Base-by-base conservation (phyloP, 1,140 invertebrate genomes). In the Pectinophora gossypiella region DNA sequence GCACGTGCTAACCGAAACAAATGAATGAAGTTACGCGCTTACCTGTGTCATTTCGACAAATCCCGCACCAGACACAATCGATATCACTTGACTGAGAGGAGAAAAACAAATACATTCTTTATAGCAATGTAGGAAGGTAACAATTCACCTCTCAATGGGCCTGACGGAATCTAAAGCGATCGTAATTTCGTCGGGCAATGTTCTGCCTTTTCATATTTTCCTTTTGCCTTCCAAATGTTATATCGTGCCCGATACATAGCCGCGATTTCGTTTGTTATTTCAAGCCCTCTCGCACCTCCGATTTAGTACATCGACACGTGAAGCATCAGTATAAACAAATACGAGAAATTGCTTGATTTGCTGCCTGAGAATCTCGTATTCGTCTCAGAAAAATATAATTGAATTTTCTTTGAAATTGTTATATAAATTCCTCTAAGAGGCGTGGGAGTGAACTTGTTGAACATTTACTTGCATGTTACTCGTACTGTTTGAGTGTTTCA, bases 141-240 rank as follows among this genome's bases (percentile, higher is more conserved):
- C 76, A 86, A 85, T 85, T 85, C 71, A 77, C 68, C 74, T 66
- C 74, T 76, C 80, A 82, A 85, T 83, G 73, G 79, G 71, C 69
- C 72, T 74, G 78, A 71, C 57, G 72, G 79, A 84, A 80, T 85
- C 80, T 73, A 83, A 86, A 86, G 74, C 76, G 77, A 86, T 84
- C 72, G 83, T 84, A 86, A 86, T 86, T 83, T 82, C 69, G 81
- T 73, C 73, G 72, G 77, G 79, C 74, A 85, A 85, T 83, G 83
- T 86, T 82, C 73, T 59, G 74, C 67, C 68, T 78, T 86, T 78
- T 78, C 80, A 86, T 85, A 86, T 83, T 86, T 86, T 81, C 73
- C 73, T 73, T 77, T 80, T 80, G 71, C 77, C 65, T 72, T 56
- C 65, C 72, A 67, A 84, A 78, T 77, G 71, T 81, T 74, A 71